Evolutionary conservation across 2,888 invertebrate species (phyloP), one percentile per base, ranked within the genome.

Genomic region (Mythimna vitellina): DNA sequence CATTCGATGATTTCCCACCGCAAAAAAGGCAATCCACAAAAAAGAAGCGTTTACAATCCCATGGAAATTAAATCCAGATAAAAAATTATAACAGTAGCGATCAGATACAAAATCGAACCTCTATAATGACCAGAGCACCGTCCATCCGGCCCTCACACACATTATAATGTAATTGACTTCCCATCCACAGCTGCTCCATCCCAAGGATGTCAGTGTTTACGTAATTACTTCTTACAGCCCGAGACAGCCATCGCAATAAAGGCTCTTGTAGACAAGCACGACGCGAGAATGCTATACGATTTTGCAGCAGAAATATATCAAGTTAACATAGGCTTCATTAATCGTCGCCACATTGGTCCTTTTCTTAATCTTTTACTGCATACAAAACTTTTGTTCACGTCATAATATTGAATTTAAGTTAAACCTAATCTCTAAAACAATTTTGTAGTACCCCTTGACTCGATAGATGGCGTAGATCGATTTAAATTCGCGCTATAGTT

Each of bases 131-230:
- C 8, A 7, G 53, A 29, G 22, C 42, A 10, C 61, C 20, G 12
- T 38, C 9, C 53, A 62, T 78, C 65, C 76, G 65, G 62, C 32
- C 38, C 53, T 1, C n/a, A 20, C 38, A 51, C 14, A 25, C 10
- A 63, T 65, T 80, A 53, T 6, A 56, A 35, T 51, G 20, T 51
- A 63, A 69, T 58, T 42, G 32, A 63, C n/a, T 58, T 69, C 62
- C 56, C 69, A 58, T 51, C 57, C n/a, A 49, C 54, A 76, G n/a
- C 35, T 49, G 14, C 46, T 25, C 42, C 54, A 76, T 58, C 65
- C 69, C 65, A 51, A 67, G 66, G 82, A 82, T 73, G 62, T 61
- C 42, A 51, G 72, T 54, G 49, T 64, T 80, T 78, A 82, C 78
- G 64, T 73, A 73, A 80, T 82, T 65, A 82, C 25, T 32, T 67